Conservation (phyloP, 2,888 invertebrate genomes). For the Euplagia quadripunctaria region DNA sequence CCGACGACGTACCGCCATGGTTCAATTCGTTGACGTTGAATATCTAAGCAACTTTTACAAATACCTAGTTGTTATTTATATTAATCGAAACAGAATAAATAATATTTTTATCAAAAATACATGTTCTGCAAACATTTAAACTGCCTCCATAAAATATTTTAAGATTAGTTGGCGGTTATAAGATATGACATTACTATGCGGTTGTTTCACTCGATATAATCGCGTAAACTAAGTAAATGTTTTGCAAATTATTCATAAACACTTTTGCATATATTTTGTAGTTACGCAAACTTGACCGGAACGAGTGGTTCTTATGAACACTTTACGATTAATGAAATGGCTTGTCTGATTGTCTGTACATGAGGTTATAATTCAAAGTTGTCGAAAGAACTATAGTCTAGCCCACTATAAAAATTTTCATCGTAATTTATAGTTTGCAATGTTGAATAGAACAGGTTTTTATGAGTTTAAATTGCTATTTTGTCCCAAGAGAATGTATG, state of each 20-base stretch:
- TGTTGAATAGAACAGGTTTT: conserved; percentile 43
- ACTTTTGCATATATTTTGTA: neutral
- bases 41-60: neutral
- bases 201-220: neutral
- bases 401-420: conserved; percentile 46
- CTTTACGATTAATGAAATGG: conserved; percentile 27
- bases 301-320: neutral
- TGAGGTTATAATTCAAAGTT: conserved; percentile 43
- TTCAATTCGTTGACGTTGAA: no score
- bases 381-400: conserved; percentile 46
- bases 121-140: neutral
- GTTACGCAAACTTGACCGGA: neutral
- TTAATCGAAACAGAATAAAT: neutral
- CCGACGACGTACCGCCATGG: no score
- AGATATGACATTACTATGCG: neutral
- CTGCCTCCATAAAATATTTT: neutral
- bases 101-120: neutral
- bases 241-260: conserved; percentile 5
- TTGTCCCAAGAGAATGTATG: conserved; percentile 26
- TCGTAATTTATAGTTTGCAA: conserved; percentile 50
- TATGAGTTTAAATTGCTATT: conserved; percentile 41
- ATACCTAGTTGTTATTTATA: neutral
- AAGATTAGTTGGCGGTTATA: conserved; percentile 7
- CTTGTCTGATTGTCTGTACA: conserved; percentile 20
- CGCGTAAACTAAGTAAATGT: conserved; percentile 2